Evolutionary conservation across 2,888 invertebrate genomes (phyloP).

Genomic region (Drosophila austrosaltans): DNA sequence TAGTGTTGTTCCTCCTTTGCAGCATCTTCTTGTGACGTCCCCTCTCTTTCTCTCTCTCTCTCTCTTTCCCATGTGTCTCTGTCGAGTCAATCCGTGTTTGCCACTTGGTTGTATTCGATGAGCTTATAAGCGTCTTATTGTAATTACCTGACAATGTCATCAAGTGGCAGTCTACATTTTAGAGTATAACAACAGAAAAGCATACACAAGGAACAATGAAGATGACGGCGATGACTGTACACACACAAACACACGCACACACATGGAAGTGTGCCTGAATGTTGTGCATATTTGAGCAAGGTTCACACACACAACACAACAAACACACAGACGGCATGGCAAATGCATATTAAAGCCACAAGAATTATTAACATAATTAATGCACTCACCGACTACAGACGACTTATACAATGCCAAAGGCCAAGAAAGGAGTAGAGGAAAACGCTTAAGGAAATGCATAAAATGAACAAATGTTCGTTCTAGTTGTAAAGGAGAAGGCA

Average conservation of each 20-base stretch:
- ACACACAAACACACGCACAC: neutral
- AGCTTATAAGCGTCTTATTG: constrained; percentile 75
- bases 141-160: constrained; percentile 74
- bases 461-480: constrained; percentile 39
- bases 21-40: neutral
- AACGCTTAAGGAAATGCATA: constrained; percentile 21
- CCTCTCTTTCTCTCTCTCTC: neutral
- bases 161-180: constrained; percentile 45
- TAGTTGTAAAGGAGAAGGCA: neutral
- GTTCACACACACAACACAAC: neutral
- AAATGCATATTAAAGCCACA: constrained; percentile 67
- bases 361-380: constrained; percentile 78
- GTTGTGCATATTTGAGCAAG: constrained; percentile 9
- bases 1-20: neutral
- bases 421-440: constrained; percentile 8
- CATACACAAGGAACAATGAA: constrained; percentile 15
- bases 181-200: constrained; percentile 3
- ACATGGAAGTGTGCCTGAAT: neutral
- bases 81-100: constrained; percentile 49
- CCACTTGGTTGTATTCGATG: constrained; percentile 63
- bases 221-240: neutral
- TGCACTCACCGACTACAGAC: constrained; percentile 38
- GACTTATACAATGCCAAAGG: too few relatives aligned
- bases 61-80: neutral
- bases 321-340: constrained; percentile 39